phyloP scores from a whole-genome alignment of 2,888 invertebrate species.

The Eucera pruinosa region DNA sequence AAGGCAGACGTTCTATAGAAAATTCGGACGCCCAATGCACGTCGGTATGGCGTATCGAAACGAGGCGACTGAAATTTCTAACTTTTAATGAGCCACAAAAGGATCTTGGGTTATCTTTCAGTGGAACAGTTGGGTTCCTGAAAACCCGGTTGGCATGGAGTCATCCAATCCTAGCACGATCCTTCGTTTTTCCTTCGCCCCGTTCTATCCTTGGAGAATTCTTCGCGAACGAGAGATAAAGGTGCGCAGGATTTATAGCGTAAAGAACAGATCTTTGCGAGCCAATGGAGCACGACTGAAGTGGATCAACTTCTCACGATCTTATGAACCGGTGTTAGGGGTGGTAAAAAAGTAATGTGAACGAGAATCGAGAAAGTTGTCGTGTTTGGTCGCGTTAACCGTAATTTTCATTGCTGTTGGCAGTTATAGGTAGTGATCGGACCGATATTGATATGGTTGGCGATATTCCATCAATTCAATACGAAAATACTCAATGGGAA shows the following conservation, averaged over 20 bases:
- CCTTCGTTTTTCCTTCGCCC: conserved; percentile 34
- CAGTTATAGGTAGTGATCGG: no score
- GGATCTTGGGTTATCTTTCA: conserved; percentile 12
- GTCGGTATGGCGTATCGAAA: conserved; percentile 41
- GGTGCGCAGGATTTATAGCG: conserved; percentile 55
- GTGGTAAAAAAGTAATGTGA: conserved; percentile 39
- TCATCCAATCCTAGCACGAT: conserved; percentile 9
- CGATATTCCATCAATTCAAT: no score
- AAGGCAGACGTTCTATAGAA: background rate
- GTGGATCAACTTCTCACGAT: conserved; percentile 50
- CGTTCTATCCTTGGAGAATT: conserved; percentile 37
- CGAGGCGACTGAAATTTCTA: conserved; percentile 62
- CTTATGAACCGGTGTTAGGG: conserved; percentile 31
- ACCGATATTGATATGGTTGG: no score
- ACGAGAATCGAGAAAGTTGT: conserved; percentile 1
- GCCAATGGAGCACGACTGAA: conserved; percentile 11
- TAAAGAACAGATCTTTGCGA: conserved; percentile 51
- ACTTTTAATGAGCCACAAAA: conserved; percentile 70
- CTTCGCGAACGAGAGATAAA: conserved; percentile 55
- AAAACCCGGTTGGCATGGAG: conserved; percentile 30
- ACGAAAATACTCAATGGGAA: no score
- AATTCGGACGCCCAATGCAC: conserved; percentile 44
- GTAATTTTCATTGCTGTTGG: no score
- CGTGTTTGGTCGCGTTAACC: no score
- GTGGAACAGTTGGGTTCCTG: conserved; percentile 17